phyloP scores from a whole-genome alignment of 2,113 vertebrate species.

The Grus americana region DNA sequence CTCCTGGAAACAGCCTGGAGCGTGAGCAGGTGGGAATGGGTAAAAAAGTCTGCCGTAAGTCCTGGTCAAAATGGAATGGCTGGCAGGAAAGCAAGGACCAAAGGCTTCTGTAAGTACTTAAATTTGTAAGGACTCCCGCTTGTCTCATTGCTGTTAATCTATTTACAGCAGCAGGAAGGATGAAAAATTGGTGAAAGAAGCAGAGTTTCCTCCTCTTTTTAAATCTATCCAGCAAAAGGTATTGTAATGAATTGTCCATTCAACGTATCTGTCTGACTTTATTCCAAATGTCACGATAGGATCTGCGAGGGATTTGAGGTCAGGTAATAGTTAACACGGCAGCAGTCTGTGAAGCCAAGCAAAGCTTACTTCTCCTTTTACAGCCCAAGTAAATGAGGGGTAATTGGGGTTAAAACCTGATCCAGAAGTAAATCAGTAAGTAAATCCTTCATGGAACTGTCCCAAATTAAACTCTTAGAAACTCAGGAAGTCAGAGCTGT shows the following conservation, averaged over 20 bases:
- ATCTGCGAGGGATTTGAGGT: not conserved
- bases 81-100: constrained; percentile 1
- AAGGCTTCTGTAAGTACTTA: not conserved
- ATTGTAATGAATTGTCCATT: not conserved
- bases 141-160: not conserved
- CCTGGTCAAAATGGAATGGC: not conserved
- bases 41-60: rapidly evolving
- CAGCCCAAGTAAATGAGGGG: not conserved
- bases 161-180: not conserved
- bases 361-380: not conserved
- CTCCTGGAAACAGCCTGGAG: not conserved
- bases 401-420: not conserved
- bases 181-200: not conserved
- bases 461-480: not conserved
- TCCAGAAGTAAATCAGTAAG: not conserved
- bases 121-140: not conserved
- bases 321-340: not conserved
- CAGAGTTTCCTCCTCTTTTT: not conserved
- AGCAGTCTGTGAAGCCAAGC: not conserved
- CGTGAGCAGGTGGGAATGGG: not conserved
- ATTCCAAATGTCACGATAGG: not conserved
- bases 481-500: not conserved
- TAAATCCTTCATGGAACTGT: not conserved
- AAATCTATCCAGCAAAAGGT: not conserved
- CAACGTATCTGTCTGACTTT: not conserved